Evolutionary conservation across 2,113 vertebrate genomes (phyloP), one percentile per base, ranked within the genome.

Genomic region (Ictalurus furcatus): DNA sequence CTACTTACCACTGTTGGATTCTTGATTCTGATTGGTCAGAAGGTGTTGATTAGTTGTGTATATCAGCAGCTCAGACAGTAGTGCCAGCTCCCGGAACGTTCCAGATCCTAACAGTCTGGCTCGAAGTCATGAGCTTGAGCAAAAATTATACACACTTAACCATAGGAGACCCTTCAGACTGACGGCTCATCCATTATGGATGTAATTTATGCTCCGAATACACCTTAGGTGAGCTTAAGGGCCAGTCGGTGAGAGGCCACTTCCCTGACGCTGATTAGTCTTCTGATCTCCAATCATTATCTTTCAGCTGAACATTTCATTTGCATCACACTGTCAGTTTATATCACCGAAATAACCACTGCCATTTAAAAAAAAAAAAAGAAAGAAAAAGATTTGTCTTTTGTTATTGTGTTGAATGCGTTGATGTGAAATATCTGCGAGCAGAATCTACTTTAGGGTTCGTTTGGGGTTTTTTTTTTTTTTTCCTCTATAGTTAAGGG

Each of bases 51-150:
- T 79, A 79, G 40, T 5, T n/a, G n/a, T 17, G 4, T 48, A 14
- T 79, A 28, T 4, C 40, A 65, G 67, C 30, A 85, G 9, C 54
- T 58, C 84, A 58, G 58, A 78, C 73, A 88, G 63, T 16, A 71
- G 80, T n/a, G 19, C 58, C 58, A 59, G 58, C 5, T 56, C 65
- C 65, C 13, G 0, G 30, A 59, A 48, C 16, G 4, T 17, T 54
- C 17, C 25, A 54, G 25, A 17, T 80, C 86, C 44, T 52, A 59
- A 84, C 61, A 19, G 67, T 56, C 87, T 52, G 67, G 76, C 76
- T 74, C 65, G 85, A 67, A 12, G 69, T 61, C 83, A 87, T 84
- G 79, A 54, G 14, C 54, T 52, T 89, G 80, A 86, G 90, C 87
- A 40, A 78, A 59, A 52, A 71, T 90, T 84, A 84, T 84, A 61